phyloP scores from a whole-genome alignment of 2,113 vertebrate genomes.

The Corythoichthys intestinalis region DNA sequence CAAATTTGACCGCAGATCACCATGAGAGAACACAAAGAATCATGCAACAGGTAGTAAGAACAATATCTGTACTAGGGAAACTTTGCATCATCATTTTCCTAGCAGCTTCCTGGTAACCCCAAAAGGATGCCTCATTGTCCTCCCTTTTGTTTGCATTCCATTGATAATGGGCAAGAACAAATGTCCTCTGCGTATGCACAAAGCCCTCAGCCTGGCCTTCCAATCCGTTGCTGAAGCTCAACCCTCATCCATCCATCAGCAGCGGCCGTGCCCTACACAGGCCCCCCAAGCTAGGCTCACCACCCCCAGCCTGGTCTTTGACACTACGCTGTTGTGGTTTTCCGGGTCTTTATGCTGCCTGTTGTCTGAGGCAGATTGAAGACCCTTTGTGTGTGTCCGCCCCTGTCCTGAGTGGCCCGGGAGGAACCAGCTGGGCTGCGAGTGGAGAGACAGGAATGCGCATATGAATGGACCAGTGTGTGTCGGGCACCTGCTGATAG shows the following conservation, averaged over 20 bases:
- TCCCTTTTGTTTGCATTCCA: slow-evolving; percentile 65
- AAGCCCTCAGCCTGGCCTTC: slow-evolving; percentile 39
- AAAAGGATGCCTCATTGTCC: slow-evolving; percentile 64
- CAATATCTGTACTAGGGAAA: slow-evolving; percentile 46
- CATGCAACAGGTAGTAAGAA: slow-evolving; percentile 49
- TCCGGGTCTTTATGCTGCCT: slow-evolving; percentile 69
- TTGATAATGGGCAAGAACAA: slow-evolving; percentile 66
- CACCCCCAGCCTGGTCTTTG: slow-evolving; percentile 50
- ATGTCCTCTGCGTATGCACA: slow-evolving; percentile 63
- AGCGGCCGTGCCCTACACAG: slow-evolving; percentile 42
- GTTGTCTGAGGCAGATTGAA: slow-evolving; percentile 69
- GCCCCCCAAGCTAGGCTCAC: slow-evolving; percentile 42
- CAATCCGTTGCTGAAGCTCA: slow-evolving; percentile 34
- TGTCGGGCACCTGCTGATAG: slow-evolving; percentile 66
- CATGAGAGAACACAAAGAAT: slow-evolving; percentile 58
- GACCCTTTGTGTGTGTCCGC: slow-evolving; percentile 63
- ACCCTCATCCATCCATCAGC: slow-evolving; percentile 70
- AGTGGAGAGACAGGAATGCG: slow-evolving; percentile 69
- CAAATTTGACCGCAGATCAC: slow-evolving; percentile 58
- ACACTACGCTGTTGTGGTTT: slow-evolving; percentile 63
- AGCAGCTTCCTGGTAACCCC: slow-evolving; percentile 58
- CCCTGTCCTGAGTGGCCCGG: slow-evolving; percentile 60
- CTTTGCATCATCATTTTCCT: slow-evolving; percentile 79
- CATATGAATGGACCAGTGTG: slow-evolving; percentile 65
- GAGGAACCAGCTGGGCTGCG: slow-evolving; percentile 60